Evolutionary conservation across 1,140 invertebrate genomes (phyloP).

Genomic region (Alviniconcha marisindica): DNA sequence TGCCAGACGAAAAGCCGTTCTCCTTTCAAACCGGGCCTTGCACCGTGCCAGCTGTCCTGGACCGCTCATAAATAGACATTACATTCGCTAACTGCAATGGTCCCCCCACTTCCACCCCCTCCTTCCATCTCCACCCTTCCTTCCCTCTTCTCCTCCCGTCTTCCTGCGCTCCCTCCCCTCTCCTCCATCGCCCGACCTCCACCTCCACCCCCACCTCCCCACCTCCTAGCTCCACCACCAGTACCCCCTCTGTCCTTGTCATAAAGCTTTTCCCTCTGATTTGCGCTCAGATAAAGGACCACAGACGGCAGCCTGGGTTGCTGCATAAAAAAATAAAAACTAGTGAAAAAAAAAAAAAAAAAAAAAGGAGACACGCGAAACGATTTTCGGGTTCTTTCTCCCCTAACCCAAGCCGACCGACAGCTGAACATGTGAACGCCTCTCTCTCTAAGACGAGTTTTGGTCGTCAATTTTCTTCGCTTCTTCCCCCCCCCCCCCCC

Average conservation of each 20-base stretch:
- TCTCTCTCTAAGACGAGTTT: background rate
- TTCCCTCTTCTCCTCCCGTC: background rate
- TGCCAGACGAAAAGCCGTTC: background rate
- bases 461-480: background rate
- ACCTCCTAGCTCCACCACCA: background rate
- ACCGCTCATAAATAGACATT: slow-evolving; percentile 3
- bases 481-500: background rate
- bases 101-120: background rate
- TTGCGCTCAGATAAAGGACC: background rate
- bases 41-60: background rate
- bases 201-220: background rate
- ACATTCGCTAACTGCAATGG: slow-evolving; percentile 3
- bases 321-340: background rate
- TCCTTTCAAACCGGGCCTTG: background rate
- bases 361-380: background rate
- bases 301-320: background rate
- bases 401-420: background rate
- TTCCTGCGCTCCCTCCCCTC: too few relatives aligned
- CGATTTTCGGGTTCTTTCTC: background rate
- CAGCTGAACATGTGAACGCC: background rate
- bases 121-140: background rate
- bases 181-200: too few relatives aligned
- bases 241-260: background rate
- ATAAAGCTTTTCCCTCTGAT: slow-evolving; percentile 10
- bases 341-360: background rate